Conservation (phyloP, 2,888 invertebrate genomes). For the Physocephala rufipes region DNA sequence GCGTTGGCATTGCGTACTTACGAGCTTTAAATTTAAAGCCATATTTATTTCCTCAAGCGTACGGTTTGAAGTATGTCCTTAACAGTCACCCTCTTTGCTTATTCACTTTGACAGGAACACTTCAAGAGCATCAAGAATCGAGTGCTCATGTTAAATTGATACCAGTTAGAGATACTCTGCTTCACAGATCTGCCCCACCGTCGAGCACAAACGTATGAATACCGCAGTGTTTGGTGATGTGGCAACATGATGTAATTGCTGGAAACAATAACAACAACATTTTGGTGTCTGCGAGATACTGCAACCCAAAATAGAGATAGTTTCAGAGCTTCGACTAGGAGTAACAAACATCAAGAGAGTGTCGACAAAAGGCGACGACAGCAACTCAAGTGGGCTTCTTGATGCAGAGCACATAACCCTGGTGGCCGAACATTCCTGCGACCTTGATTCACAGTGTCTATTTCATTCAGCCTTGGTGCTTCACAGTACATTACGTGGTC, state of each 20-base stretch:
- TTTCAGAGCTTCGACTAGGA: background rate
- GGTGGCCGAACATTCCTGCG: background rate
- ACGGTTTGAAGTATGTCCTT: slow-evolving; percentile 43
- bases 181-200: background rate
- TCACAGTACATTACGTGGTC: slow-evolving; percentile 2
- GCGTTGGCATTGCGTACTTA: background rate
- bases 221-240: slow-evolving; percentile 6
- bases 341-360: no score
- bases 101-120: slow-evolving; percentile 26
- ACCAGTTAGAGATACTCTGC: background rate
- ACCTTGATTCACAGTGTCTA: background rate
- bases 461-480: background rate
- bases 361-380: background rate
- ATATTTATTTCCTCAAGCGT: slow-evolving; percentile 43
- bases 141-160: slow-evolving; percentile 27
- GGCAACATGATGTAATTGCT: slow-evolving; percentile 48
- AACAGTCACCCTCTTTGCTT: slow-evolving; percentile 38
- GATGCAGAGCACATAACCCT: background rate
- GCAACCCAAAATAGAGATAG: slow-evolving; percentile 45
- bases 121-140: slow-evolving; percentile 28
- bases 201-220: background rate
- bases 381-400: no score
- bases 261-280: slow-evolving; percentile 54
- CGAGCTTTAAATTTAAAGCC: background rate
- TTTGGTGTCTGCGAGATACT: slow-evolving; percentile 48